phyloP scores from a whole-genome alignment of 2,797 vertebrate species.

The Malacoraja senta region DNA sequence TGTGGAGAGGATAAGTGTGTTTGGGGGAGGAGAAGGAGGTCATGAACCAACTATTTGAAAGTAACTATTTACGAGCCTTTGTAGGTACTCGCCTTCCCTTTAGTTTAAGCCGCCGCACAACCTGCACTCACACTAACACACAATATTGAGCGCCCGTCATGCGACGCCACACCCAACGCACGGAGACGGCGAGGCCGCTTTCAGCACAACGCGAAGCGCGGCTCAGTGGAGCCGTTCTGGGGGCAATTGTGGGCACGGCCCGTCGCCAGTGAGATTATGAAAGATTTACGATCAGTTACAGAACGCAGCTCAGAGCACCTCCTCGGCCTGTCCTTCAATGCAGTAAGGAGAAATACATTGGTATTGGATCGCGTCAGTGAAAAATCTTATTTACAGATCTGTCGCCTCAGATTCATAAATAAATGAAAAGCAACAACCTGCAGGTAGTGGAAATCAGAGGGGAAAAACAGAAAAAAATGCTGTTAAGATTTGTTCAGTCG shows the following conservation, averaged over 20 bases:
- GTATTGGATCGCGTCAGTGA: not conserved
- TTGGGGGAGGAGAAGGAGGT: too few species aligned
- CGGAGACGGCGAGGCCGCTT: too few species aligned
- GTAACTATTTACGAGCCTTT: not conserved
- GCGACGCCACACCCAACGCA: not conserved
- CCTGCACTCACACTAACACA: not conserved
- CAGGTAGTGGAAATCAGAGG: too few species aligned
- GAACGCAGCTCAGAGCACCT: not conserved
- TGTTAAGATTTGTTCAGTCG: too few species aligned
- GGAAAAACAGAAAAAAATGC: too few species aligned
- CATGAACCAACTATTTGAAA: too few species aligned
- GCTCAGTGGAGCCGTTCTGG: not conserved
- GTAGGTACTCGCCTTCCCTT: not conserved
- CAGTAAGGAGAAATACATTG: not conserved
- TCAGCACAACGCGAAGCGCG: not conserved
- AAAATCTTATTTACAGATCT: not conserved
- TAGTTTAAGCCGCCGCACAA: not conserved
- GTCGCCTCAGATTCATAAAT: too few species aligned
- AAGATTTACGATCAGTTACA: not conserved
- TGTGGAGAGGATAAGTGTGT: too few species aligned
- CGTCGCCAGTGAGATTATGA: not conserved
- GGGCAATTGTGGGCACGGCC: not conserved
- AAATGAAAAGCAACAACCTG: too few species aligned
- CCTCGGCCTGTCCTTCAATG: not conserved
- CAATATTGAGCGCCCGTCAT: not conserved